Base-by-base conservation (phyloP, 2,888 invertebrate species). In the Flabesymbios commensalis region DNA sequence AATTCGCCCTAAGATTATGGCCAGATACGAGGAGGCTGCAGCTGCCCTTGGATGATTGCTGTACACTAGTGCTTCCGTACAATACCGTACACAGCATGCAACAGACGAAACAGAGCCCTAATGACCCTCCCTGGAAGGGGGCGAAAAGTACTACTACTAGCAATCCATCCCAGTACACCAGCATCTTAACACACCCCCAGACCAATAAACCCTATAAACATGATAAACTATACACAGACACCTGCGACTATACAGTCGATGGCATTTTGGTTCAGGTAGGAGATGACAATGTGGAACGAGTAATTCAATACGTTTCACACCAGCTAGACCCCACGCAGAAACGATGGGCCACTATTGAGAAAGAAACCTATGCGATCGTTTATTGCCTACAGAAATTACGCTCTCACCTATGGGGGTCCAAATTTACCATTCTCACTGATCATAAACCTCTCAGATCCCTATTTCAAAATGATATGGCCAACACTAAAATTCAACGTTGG, bases 401-500 rank as follows among this genome's bases (percentile, higher is more conserved):
- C n/a, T 24, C 45, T 19, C 52, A 52, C 42, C 26, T 58, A 1
- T 52, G 22, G 14, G 52, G 58, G 26, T 36, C 41, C 19, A 31
- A 58, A 10, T 58, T 58, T 42, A 29, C 5, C 10, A 10, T 42
- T 24, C 54, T 26, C 36, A 59, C 59, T 14, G 45, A 45, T 22
- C 45, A 45, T 22, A 45, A 10, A 22, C 45, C 45, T 19, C 45
- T 45, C 7, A 14, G 1, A 10, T 19, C 7, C 45, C 22, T 45
- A 22, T 61, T 64, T 26, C 29, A 28, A 2, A 51, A 59, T 5
- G 58, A 64, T 32, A 45, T 61, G 14, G 36, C 43, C 14, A 64
- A 61, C 26, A 64, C 61, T 2, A 52, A 39, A 26, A 52, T 64
- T 2, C 61, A 64, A 54, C 28, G 58, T 3, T 61, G 64, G 64